These are phyloP conservation scores for Callyntrura sp. DNA, from an alignment of 2,888 invertebrate species.

Conservation along the genomic window DNA sequence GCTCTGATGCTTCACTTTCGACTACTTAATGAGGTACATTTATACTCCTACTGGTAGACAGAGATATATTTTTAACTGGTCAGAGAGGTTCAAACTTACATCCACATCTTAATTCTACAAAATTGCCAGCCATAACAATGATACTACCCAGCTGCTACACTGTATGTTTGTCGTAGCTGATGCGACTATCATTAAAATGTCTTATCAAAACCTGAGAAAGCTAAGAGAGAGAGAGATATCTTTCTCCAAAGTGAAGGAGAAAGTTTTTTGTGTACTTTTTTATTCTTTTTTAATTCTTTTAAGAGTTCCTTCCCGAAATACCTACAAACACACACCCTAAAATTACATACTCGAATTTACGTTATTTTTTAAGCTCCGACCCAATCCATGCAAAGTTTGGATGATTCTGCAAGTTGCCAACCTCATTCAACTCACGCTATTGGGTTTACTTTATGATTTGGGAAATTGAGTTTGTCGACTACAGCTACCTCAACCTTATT, in stretches of 20 bases:
- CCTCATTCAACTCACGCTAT: conserved; percentile 74
- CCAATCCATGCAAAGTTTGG: conserved; percentile 73
- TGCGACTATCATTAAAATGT: too few species aligned
- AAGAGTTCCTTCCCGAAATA: too few species aligned
- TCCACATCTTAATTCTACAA: too few species aligned
- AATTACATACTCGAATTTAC: not conserved
- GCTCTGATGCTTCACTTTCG: conserved; percentile 72
- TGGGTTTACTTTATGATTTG: conserved; percentile 79
- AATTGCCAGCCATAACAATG: too few species aligned
- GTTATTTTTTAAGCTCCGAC: conserved; percentile 70
- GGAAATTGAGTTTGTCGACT: conserved; percentile 75
- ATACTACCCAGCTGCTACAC: too few species aligned
- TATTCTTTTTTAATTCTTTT: conserved; percentile 46
- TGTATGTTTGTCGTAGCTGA: too few species aligned
- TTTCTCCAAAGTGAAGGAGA: not conserved
- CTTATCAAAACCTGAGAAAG: not conserved
- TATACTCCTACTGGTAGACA: not conserved
- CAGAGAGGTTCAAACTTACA: too few species aligned
- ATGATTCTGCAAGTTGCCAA: conserved; percentile 74
- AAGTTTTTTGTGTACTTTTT: conserved; percentile 8
- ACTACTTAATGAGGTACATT: conserved; percentile 71
- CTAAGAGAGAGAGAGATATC: not conserved
- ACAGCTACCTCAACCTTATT: conserved; percentile 74
- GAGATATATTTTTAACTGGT: not conserved
- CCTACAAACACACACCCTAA: not conserved